Evolutionary conservation across 2,888 invertebrate genomes (phyloP).

Genomic region (Neelides folsomi): DNA sequence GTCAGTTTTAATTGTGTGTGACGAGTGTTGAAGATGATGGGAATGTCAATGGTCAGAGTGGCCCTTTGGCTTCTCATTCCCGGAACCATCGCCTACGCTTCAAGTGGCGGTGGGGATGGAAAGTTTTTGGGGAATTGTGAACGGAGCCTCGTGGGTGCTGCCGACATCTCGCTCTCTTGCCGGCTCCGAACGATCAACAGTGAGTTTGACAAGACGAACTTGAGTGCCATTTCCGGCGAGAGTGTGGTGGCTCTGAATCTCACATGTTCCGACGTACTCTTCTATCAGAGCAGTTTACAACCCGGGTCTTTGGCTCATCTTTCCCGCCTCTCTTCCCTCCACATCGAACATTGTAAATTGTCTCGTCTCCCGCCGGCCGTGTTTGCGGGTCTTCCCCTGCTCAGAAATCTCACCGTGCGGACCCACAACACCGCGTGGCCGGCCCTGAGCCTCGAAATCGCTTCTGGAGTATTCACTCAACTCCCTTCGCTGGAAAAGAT

Average conservation of each 20-base stretch:
- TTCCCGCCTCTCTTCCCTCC: constrained; percentile 61
- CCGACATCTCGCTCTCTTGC: constrained; percentile 64
- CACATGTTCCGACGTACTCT: constrained; percentile 64
- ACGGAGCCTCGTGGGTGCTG: constrained; percentile 32
- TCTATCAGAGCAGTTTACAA: constrained; percentile 61
- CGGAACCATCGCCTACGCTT: neutral
- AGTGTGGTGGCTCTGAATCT: constrained; percentile 65
- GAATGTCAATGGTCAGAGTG: neutral
- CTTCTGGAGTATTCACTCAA: constrained; percentile 57
- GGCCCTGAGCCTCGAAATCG: constrained; percentile 67
- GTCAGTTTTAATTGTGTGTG: constrained; percentile 1
- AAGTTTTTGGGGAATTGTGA: constrained; percentile 27
- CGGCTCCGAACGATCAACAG: constrained; percentile 71
- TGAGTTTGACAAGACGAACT: constrained; percentile 76
- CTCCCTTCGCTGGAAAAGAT: constrained; percentile 61
- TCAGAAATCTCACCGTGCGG: constrained; percentile 69
- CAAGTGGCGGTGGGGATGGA: constrained; percentile 11
- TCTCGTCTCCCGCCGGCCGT: constrained; percentile 67
- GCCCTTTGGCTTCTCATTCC: constrained; percentile 2
- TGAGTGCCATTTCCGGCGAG: constrained; percentile 66
- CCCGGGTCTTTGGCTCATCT: constrained; percentile 60
- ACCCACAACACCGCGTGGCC: constrained; percentile 76
- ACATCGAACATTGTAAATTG: constrained; percentile 74
- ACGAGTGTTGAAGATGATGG: neutral
- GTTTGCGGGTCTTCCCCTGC: constrained; percentile 61